phyloP scores from a whole-genome alignment of 2,113 vertebrate genomes.

The Butorides virescens region DNA sequence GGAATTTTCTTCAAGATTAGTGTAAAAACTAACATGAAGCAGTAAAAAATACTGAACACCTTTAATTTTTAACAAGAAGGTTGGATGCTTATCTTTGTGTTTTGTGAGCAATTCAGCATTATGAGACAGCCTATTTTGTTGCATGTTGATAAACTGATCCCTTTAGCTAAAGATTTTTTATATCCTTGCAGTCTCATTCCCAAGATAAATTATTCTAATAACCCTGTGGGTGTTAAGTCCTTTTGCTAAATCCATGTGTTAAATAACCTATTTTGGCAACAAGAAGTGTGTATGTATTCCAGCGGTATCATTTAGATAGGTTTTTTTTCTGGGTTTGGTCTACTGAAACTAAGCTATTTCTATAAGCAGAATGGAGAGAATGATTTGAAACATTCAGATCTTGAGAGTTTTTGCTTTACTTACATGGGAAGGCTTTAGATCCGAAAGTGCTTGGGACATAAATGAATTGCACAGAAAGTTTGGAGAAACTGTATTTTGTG shows the following conservation, averaged over 20 bases:
- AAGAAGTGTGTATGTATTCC: neutral
- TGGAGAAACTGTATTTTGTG: neutral
- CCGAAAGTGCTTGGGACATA: neutral
- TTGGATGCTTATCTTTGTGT: neutral
- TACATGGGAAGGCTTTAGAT: neutral
- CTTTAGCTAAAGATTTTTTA: neutral
- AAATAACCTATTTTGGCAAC: neutral
- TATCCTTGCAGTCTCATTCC: neutral
- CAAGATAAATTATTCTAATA: neutral
- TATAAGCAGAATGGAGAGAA: neutral
- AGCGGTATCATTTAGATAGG: neutral
- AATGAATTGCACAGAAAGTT: neutral
- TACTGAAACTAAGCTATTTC: neutral
- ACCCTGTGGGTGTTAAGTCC: neutral
- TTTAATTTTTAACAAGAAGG: neutral
- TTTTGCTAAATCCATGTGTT: neutral
- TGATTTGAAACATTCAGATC: neutral
- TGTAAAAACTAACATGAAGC: neutral
- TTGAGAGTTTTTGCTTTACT: neutral
- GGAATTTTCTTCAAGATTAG: neutral
- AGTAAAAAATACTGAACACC: neutral
- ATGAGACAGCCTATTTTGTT: neutral
- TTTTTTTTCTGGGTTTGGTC: neutral
- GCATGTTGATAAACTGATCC: neutral
- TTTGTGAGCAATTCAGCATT: neutral